Evolutionary conservation across 2,888 invertebrate species (phyloP).

Genomic region (Phymatocera aterrima): DNA sequence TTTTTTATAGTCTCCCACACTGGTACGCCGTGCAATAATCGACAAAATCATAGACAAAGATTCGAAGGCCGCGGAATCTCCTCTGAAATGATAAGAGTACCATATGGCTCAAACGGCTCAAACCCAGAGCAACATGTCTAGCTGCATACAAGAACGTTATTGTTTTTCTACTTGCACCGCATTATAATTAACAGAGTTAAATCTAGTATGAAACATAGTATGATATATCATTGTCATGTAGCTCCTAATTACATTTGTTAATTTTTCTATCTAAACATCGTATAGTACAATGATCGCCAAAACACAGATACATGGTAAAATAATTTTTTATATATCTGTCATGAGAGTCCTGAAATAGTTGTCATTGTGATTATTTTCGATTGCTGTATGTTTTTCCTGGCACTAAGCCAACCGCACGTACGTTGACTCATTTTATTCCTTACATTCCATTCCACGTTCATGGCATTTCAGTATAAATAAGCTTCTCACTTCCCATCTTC

Average conservation of each 20-base stretch:
- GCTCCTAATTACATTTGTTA: slow-evolving; percentile 26
- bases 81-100: not conserved
- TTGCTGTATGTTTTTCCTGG: slow-evolving; percentile 34
- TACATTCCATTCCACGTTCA: slow-evolving; percentile 18
- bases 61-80: not conserved
- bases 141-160: not conserved
- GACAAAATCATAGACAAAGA: not conserved
- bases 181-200: not conserved
- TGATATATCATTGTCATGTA: slow-evolving; percentile 28
- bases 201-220: slow-evolving; percentile 4
- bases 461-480: slow-evolving; percentile 20
- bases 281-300: slow-evolving; percentile 1
- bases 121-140: not conserved
- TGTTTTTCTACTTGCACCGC: not conserved
- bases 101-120: not conserved
- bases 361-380: slow-evolving; percentile 38
- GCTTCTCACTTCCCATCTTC: not conserved
- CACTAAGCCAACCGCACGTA: slow-evolving; percentile 4
- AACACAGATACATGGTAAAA: not conserved
- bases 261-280: slow-evolving; percentile 10
- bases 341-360: slow-evolving; percentile 31
- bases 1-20: not conserved
- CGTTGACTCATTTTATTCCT: slow-evolving; percentile 26
- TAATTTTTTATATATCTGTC: slow-evolving; percentile 21
- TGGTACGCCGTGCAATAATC: not conserved